These are phyloP conservation scores for Terrapene triunguis DNA, from an alignment of 2,113 vertebrate genomes.

Conservation along the genomic window DNA sequence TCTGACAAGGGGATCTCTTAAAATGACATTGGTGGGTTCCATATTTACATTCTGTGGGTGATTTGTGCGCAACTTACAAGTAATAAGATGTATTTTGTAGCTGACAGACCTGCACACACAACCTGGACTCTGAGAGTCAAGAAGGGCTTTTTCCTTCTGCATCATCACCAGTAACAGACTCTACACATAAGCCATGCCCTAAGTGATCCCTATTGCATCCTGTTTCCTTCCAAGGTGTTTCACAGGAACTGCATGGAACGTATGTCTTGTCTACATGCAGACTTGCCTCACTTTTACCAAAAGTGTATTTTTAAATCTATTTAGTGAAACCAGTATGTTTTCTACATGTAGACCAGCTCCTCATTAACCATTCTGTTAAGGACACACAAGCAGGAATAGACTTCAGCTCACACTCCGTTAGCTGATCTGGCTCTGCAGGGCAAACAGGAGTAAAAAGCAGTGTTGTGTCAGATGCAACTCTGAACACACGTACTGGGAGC, in stretches of 20 bases:
- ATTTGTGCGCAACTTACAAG: fast-evolving
- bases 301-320: background rate
- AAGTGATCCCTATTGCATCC: background rate
- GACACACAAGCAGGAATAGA: background rate
- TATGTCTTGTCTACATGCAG: background rate
- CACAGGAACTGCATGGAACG: background rate
- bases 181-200: fast-evolving
- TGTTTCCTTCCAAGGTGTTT: background rate
- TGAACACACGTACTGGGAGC: background rate
- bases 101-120: fast-evolving
- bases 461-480: background rate
- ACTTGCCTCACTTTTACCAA: background rate
- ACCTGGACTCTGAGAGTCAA: background rate
- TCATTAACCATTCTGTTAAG: background rate
- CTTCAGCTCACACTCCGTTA: background rate
- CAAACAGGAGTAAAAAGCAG: background rate
- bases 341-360: background rate
- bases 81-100: background rate
- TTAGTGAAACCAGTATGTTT: background rate
- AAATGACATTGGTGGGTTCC: background rate
- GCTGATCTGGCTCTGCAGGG: background rate
- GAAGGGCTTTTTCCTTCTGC: background rate
- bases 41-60: background rate
- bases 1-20: background rate
- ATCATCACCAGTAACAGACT: background rate